Evolutionary conservation across 2,797 vertebrate species (phyloP), one percentile per base, ranked within the genome.

Genomic region (Enteromius unitaeniatus): DNA sequence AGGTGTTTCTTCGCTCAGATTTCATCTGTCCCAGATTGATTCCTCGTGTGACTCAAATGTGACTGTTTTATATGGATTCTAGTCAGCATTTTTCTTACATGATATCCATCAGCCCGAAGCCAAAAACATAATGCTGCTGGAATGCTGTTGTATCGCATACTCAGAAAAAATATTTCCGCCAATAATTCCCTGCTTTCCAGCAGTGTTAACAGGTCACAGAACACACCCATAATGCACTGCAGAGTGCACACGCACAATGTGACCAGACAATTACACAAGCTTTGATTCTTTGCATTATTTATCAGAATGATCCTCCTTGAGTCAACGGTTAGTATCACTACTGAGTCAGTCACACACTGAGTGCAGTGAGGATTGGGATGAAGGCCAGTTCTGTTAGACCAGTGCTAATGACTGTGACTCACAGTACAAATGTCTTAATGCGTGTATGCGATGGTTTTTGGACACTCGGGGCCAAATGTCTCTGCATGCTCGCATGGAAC

Each of bases 341-440:
- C 40, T 23, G 69, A 75, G 62, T 79, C 49, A 34, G 28, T 55
- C 26, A 42, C 19, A 31, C 42, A 79, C 77, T 28, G 3, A 15
- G 60, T 19, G n/a, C 78, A 62, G 75, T 31, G 17, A 87, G 85
- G 79, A 34, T 78, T 26, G 88, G 93, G 91, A 91, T 86, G 21
- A 0, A 14, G 58, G 90, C 93, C 93, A 94, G 49, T 76, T 81
- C 86, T 89, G 81, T 88, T 91, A 90, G 90, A 91, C 86, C 89
- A 87, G 90, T 80, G 92, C 90, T 93, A 94, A 94, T 93, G 92
- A 90, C 91, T 91, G 91, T 91, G 88, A 74, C 92, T 93, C 91
- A 89, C 91, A 91, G 91, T 91, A 92, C 91, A 94, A 93, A 92
- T 88, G 91, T 92, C 89, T 93, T 86, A 47, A 86, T 83, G 91